These are phyloP conservation scores for Crocuta crocuta DNA, from an alignment of 2,113 vertebrate species.

Conservation along the genomic window DNA sequence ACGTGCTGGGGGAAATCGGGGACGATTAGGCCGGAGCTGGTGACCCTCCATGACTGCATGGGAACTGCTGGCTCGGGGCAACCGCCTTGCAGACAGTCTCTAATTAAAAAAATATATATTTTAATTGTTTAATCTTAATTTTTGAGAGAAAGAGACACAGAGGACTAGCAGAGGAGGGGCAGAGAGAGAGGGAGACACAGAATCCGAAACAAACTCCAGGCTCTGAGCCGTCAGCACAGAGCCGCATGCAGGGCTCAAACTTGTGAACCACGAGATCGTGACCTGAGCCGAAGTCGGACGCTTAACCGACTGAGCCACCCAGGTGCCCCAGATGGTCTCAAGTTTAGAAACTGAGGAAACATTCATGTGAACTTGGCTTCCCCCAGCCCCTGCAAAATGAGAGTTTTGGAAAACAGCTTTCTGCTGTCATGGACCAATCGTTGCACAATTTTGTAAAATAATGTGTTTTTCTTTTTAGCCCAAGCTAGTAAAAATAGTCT, in stretches of 20 bases:
- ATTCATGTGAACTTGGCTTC: background rate
- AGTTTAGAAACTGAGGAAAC: background rate
- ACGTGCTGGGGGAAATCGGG: accelerated
- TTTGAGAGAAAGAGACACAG: too few relatives aligned
- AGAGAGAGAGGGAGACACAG: too few relatives aligned
- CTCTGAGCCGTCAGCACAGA: too few relatives aligned
- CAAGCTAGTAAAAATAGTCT: conserved; percentile 71
- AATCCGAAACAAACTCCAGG: too few relatives aligned
- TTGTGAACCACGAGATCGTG: too few relatives aligned
- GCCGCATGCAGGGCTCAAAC: too few relatives aligned
- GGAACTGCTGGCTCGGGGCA: background rate
- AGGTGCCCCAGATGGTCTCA: accelerated
- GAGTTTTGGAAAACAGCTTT: background rate
- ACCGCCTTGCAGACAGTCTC: accelerated
- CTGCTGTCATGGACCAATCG: background rate
- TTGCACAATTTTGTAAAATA: conserved; percentile 35
- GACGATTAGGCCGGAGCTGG: accelerated
- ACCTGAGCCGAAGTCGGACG: too few relatives aligned
- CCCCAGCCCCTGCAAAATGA: background rate
- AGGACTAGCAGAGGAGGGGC: too few relatives aligned
- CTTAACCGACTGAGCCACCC: too few relatives aligned
- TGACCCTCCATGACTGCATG: accelerated
- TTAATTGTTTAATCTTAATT: too few relatives aligned
- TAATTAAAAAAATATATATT: too few relatives aligned
- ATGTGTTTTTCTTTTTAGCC: conserved; percentile 52